These are phyloP conservation scores for Pocillopora grandis DNA, from an alignment of 92 coral and sea anemone genomes.

Conservation along the genomic window DNA sequence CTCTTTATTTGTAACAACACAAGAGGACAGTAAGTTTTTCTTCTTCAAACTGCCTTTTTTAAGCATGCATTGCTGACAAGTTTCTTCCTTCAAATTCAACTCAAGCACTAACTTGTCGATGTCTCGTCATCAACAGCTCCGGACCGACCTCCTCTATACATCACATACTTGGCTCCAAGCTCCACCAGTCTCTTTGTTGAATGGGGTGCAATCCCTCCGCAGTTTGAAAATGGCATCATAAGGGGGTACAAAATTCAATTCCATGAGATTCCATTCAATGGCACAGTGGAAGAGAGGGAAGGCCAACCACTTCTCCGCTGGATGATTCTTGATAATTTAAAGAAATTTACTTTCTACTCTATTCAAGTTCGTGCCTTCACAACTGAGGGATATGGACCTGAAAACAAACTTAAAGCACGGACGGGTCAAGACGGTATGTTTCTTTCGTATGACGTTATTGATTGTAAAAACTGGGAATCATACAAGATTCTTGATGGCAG, in stretches of 20 bases:
- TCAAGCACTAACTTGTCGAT: no score
- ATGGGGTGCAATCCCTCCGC: conserved; percentile 58
- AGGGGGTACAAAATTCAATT: conserved; percentile 55
- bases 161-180: conserved; percentile 35
- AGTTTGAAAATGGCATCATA: conserved; percentile 48
- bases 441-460: not conserved
- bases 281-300: not conserved
- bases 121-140: conserved; percentile 38
- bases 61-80: no score
- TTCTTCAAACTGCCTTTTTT: not conserved
- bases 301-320: conserved; percentile 7
- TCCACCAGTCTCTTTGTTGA: conserved; percentile 52
- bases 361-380: conserved; percentile 60
- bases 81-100: no score
- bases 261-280: conserved; percentile 14
- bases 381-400: conserved; percentile 57
- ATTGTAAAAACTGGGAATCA: no score
- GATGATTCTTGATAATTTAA: conserved; percentile 22
- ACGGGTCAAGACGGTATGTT: conserved; percentile 65
- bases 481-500: no score
- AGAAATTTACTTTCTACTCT: conserved; percentile 46
- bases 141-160: conserved; percentile 30
- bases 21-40: conserved; percentile 53
- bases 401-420: conserved; percentile 7
- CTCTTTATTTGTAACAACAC: conserved; percentile 28